Evolutionary conservation across 92 coral and sea anemone species (phyloP), one percentile per base, ranked within the genome.

Genomic region (Paragorgia papillata): DNA sequence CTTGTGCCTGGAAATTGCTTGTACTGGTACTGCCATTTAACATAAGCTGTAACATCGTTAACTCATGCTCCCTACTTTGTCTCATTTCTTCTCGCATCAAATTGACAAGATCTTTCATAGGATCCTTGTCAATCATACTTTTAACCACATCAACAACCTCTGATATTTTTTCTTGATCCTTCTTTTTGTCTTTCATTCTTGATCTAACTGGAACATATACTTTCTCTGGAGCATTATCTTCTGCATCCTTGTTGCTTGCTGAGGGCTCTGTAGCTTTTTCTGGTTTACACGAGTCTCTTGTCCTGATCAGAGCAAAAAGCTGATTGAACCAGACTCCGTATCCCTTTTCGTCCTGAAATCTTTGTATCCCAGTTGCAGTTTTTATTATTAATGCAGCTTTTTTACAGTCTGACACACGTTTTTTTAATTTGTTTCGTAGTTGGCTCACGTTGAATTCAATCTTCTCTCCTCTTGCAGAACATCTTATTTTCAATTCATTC

Each of bases 221-320:
- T 40, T 4, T 69, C 58, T 46, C 13, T 5, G 76, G 76, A 12
- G 49, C 76, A 69, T n/a, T n/a, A 69, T 46, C 4, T 3, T 0
- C 26, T 25, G 21, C 15, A 9, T 54, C 29, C 19, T 55, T 25
- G 35, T 40, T 61, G 35, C 28, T 37, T 1, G 54, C 17, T 5
- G 69, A 65, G 19, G 73, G 73, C 17, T 65, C 54, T 24, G 24
- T 18, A 3, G 73, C 73, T 33, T 17, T 40, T 21, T 43, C 73
- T 9, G 73, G 73, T n/a, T 66, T 21, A 25, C 73, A 66, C 10
- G 54, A 66, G 18, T 66, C 73, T 66, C 73, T 66, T 39, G 73
- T 17, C 50, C 40, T 28, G 19, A 66, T 54, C 0, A 66, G 57
- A 66, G 55, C 17, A 43, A 66, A 66, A 0, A 66, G 33, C 34